Evolutionary conservation across 1,140 invertebrate genomes (phyloP), one percentile per base, ranked within the genome.

Genomic region (Heterodera schachtii): DNA sequence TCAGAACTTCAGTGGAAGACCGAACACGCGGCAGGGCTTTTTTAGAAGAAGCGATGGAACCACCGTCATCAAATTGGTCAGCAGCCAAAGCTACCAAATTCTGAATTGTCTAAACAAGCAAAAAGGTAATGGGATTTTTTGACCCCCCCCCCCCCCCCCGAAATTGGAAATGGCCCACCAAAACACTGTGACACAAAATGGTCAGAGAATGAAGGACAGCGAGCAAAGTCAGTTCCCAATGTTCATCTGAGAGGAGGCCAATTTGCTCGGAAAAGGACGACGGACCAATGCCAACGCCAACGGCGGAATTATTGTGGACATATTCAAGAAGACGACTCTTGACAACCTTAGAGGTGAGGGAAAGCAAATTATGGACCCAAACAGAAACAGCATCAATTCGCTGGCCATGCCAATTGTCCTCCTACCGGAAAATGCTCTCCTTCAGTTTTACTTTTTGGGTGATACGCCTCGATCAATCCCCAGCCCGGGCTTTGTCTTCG

Each of bases 81-180:
- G 52, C 31, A 69, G 60, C 70, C 66, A 64, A 43, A 64, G 70
- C 70, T 31, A 78, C 46, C 70, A 78, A 69, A 69, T 69, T 66
- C 47, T 78, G 77, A 21, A 78, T 78, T 43, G 60, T 41, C 77
- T 78, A n/a, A 5, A 43, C 21, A 5, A 78, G 13, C 19, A n/a
- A 69, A 44, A 16, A 52, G 6, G 49, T 52, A 31, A 31, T 31
- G 31, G 31, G 31, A 31, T 1, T 31, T 31, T 31, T 31, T 31
- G 31, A 31, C 31, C 31, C 31, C 49, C 6, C 6, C 49, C 6
- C 49, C 49, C 49, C 6, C 6, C 49, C 49, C 43, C 49, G 67
- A 67, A n/a, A 41, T 31, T 31, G 41, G 8, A 91, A 92, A 90
- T 69, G 79, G 66, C 57, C 3, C 46, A 64, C 82, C 76, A 74